Percentiles rank a stretch among this genome's conserved stretches.
Conservation (phyloP, 2,113 vertebrate species). For the Microtus oregoni region DNA sequence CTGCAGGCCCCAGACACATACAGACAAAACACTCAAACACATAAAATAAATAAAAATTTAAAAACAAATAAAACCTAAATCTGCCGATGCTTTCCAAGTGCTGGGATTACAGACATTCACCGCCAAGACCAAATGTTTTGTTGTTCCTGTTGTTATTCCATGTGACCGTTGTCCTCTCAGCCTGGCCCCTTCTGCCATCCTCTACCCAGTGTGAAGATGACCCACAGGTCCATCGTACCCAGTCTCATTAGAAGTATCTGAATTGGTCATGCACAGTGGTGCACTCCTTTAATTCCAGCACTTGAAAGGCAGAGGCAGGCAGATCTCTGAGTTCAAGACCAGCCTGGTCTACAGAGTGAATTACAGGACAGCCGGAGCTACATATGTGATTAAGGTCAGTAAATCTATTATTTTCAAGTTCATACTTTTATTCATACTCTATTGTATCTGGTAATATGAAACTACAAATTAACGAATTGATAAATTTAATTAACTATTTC, state of each 20-base stretch:
- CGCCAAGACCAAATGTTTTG: not conserved
- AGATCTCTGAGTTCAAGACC: not conserved
- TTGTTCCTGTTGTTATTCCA: not conserved
- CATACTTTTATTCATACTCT: not conserved
- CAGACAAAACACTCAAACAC: not conserved
- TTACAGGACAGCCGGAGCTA: not conserved
- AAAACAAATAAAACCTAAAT: not conserved
- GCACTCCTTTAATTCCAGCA: not conserved
- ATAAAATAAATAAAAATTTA: not conserved
- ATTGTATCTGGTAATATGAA: not conserved
- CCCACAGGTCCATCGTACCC: not conserved
- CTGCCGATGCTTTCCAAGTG: not conserved
- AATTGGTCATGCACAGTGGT: not conserved
- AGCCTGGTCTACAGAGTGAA: not conserved
- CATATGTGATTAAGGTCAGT: not conserved
- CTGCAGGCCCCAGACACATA: not conserved
- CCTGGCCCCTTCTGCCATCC: not conserved
- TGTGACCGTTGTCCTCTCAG: not conserved
- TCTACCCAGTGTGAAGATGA: not conserved
- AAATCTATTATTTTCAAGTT: not conserved
- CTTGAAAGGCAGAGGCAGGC: not conserved
- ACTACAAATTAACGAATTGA: slow-evolving; percentile 12
- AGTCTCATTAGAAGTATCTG: not conserved
- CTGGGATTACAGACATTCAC: not conserved
- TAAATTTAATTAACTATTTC: slow-evolving; percentile 39